These are phyloP conservation scores for Nycticryphes semicollaris DNA, from an alignment of 2,113 vertebrate genomes.

Conservation along the genomic window DNA sequence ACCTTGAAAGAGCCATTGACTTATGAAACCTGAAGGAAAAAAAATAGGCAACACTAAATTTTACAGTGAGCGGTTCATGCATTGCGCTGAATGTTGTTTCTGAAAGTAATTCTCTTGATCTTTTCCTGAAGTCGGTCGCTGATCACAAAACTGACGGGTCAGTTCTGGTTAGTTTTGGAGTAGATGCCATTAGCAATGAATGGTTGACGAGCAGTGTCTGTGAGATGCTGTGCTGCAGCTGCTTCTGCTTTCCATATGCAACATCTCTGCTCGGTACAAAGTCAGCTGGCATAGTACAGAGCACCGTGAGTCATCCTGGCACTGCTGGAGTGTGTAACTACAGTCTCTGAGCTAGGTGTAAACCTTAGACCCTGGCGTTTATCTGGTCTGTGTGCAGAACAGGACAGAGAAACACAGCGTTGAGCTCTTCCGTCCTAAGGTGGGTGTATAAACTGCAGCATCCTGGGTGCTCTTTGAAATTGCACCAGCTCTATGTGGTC, in stretches of 20 bases:
- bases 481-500: neutral
- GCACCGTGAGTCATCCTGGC: neutral
- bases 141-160: neutral
- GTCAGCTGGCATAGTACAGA: neutral
- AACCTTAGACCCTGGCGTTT: neutral
- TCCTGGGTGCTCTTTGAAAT: neutral
- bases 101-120: neutral
- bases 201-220: fast-evolving
- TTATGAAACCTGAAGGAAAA: neutral
- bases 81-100: neutral
- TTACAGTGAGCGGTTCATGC: neutral
- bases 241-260: neutral
- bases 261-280: neutral
- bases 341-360: neutral
- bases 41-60: neutral
- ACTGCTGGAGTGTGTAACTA: neutral
- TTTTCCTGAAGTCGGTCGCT: neutral
- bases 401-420: neutral
- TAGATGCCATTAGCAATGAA: neutral
- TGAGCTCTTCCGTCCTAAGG: neutral
- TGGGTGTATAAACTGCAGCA: neutral
- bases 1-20: neutral
- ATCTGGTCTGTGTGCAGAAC: neutral
- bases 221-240: neutral
- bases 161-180: neutral